phyloP scores from a whole-genome alignment of 2,113 vertebrate species.

The Elaphurus davidianus region DNA sequence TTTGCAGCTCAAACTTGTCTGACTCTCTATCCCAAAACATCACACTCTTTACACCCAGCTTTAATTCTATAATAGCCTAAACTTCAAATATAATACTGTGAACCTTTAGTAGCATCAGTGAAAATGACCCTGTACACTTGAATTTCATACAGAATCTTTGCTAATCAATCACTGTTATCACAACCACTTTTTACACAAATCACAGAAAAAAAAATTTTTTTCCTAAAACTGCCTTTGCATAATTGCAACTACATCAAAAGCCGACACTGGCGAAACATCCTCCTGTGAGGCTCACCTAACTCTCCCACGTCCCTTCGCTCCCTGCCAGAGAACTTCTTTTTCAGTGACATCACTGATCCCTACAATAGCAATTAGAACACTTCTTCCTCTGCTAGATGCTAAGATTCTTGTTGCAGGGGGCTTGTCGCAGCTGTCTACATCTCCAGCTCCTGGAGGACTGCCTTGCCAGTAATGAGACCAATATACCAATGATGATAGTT shows the following conservation, averaged over 20 bases:
- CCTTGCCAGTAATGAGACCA: neutral
- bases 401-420: neutral
- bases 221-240: neutral
- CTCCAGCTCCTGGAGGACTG: neutral
- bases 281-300: neutral
- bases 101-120: neutral
- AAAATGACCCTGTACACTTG: neutral
- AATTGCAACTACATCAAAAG: neutral
- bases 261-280: neutral
- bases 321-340: neutral
- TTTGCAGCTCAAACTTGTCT: neutral
- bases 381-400: neutral
- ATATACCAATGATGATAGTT: neutral
- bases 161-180: neutral
- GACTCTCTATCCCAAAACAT: neutral
- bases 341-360: neutral
- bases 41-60: neutral
- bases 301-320: neutral
- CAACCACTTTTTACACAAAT: neutral
- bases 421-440: neutral
- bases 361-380: neutral
- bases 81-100: neutral
- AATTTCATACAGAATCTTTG: neutral
- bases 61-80: neutral
- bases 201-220: neutral